Evolutionary conservation across 2,113 vertebrate genomes (phyloP).

Genomic region (Maccullochella peelii): DNA sequence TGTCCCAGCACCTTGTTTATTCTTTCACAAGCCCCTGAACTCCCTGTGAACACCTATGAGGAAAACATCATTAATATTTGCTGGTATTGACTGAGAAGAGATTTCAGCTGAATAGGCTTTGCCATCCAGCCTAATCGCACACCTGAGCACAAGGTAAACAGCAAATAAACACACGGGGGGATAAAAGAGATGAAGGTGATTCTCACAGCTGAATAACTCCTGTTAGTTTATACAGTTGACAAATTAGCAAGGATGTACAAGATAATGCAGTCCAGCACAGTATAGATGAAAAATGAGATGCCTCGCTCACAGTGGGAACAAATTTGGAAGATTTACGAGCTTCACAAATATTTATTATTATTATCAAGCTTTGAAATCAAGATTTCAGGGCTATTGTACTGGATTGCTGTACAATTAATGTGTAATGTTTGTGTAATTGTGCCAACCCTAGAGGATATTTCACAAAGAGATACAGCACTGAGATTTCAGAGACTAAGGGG

Average conservation of each 20-base stretch:
- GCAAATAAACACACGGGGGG: constrained; percentile 10
- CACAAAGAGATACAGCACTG: background rate
- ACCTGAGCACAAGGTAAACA: constrained; percentile 56
- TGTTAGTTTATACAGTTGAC: constrained; percentile 14
- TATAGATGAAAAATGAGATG: background rate
- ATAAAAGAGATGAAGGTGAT: constrained; percentile 23
- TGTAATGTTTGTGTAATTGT: background rate
- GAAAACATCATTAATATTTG: constrained; percentile 68
- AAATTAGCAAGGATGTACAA: constrained; percentile 7
- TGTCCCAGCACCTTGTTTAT: constrained; percentile 46
- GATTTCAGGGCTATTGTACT: background rate
- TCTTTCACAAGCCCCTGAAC: constrained; percentile 44
- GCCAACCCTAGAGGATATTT: background rate
- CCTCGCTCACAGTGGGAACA: background rate
- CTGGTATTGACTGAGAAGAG: constrained; percentile 51
- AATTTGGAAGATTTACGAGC: background rate
- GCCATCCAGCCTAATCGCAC: constrained; percentile 41
- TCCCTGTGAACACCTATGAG: constrained; percentile 22
- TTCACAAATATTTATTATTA: background rate
- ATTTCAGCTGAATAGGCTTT: constrained; percentile 49
- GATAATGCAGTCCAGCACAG: background rate
- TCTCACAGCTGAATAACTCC: constrained; percentile 20
- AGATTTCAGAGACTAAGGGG: too few relatives aligned
- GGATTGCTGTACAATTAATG: background rate
- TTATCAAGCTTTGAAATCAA: background rate